A percentile compares a stretch with the other conserved stretches of the same genome.
phyloP scores from a whole-genome alignment of 2,797 vertebrate species.

The Alexandromys oeconomus region DNA sequence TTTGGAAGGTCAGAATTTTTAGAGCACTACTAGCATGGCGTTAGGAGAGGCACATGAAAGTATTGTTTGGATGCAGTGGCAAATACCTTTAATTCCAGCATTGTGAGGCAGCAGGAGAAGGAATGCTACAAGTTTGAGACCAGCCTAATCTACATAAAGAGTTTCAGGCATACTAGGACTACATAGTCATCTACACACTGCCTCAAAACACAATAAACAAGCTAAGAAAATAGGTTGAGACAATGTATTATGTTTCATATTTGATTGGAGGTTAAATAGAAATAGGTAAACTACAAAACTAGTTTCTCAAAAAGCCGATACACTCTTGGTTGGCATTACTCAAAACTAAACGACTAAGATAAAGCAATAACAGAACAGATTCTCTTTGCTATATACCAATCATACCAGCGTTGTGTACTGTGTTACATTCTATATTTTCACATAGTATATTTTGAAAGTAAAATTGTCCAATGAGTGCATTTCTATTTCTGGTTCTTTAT shows the following conservation, averaged over 20 bases:
- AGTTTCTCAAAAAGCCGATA: not conserved
- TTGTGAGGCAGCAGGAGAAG: not conserved
- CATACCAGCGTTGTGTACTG: not conserved
- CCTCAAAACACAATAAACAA: not conserved
- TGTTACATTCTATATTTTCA: not conserved
- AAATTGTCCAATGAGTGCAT: not conserved
- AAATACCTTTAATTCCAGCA: not conserved
- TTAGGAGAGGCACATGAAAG: not conserved
- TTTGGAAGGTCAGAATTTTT: conserved; percentile 33
- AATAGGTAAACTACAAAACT: conserved; percentile 31
- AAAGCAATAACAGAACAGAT: not conserved
- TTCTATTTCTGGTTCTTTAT: not conserved
- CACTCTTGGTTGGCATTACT: not conserved
- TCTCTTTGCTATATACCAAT: not conserved
- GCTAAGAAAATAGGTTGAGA: not conserved
- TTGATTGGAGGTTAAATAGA: conserved; percentile 27
- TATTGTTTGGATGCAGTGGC: not conserved
- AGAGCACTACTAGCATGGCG: not conserved
- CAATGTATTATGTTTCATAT: conserved; percentile 16
- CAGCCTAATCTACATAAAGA: not conserved
- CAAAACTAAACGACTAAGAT: not conserved
- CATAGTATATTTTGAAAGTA: not conserved
- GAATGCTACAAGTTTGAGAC: not conserved
- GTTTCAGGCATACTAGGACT: not conserved
- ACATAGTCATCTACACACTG: not conserved